Evolutionary conservation across 2,113 vertebrate genomes (phyloP).

Genomic region (Albula glossodonta): DNA sequence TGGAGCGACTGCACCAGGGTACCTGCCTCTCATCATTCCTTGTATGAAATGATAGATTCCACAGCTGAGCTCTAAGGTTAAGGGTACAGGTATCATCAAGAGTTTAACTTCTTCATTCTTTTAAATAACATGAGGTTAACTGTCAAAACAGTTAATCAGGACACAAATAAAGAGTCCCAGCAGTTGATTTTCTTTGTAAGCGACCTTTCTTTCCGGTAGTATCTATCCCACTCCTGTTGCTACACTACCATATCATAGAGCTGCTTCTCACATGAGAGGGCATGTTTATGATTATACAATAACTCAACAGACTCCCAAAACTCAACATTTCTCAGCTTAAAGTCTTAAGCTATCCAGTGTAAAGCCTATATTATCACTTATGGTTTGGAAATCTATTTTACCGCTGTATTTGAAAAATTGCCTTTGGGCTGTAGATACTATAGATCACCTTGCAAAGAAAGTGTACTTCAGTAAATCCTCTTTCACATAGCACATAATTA

Average conservation of each 20-base stretch:
- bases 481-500: background rate
- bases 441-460: background rate
- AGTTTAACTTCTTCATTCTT: background rate
- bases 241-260: background rate
- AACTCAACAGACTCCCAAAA: background rate
- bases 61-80: background rate
- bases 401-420: too few relatives aligned
- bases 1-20: background rate
- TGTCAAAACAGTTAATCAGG: background rate
- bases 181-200: background rate
- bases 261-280: background rate
- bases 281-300: background rate
- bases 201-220: background rate
- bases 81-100: background rate
- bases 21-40: background rate
- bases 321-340: background rate
- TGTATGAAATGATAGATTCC: background rate
- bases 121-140: background rate
- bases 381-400: background rate
- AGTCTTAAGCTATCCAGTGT: background rate
- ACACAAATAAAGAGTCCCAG: background rate
- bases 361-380: background rate
- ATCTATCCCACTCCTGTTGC: background rate
- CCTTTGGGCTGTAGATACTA: background rate
- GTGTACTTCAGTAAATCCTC: background rate